Evolutionary conservation across 2,888 invertebrate species (phyloP), one percentile per base, ranked within the genome.

Genomic region (Sinelater perroti): DNA sequence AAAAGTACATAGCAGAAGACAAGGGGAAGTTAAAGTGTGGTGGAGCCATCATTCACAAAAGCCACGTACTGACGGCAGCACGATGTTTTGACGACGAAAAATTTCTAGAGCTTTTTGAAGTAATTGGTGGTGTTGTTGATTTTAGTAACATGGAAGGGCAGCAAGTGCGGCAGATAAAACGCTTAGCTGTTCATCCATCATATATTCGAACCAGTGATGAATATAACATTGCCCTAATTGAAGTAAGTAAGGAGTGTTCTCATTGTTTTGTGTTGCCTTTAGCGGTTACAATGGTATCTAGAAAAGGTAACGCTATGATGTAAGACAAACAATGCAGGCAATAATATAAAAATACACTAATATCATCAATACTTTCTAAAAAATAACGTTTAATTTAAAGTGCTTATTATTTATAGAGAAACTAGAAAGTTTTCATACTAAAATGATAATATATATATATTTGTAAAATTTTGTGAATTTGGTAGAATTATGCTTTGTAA

Each of bases 51-150:
- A 21, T 56, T 16, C 35, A 56, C 7, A 33, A 40, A 20, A 10
- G 33, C 10, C 50, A 50, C 50, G 17, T 56, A 10, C n/a, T 56
- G n/a, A 50, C 56, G 10, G 20, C 50, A 6, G 50, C 50, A 5
- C 42, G 10, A 24, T 44, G 42, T 21, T 26, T 56, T 10, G 7
- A 24, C 3, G 5, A 30, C 11, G 0, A 16, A 11, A 2, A 3
- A 0, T 21, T 3, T 0, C 5, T 6, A 7, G 3, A 14, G 18
- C 1, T 5, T 1, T 21, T 40, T 21, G 30, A 21, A 28, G 18
- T 55, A 21, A 17, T 14, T n/a, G 54, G 38, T 13, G 54, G 47
- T 40, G 35, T 38, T 20, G 24, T 55, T 8, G 17, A 28, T 16
- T 6, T 45, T 10, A 10, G 31, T 2, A 13, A 8, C 20, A 5